phyloP scores from a whole-genome alignment of 2,797 vertebrate genomes.

The Cyprinella venusta region DNA sequence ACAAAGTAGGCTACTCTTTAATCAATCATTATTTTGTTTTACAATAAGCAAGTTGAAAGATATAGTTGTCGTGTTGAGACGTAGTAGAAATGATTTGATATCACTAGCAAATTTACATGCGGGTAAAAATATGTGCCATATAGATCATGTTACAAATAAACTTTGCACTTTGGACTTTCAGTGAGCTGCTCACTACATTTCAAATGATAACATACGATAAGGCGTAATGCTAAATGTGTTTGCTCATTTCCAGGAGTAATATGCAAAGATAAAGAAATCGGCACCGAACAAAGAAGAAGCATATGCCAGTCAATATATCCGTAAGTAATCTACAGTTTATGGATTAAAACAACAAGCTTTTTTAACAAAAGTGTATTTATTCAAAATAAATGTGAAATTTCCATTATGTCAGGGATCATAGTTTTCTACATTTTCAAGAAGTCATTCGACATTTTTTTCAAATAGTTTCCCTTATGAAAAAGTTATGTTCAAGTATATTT shows the following conservation, averaged over 20 bases:
- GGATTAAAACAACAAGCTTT: too few species aligned
- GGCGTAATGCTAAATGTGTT: background rate
- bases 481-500: too few species aligned
- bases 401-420: background rate
- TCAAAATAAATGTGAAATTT: background rate
- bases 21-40: background rate
- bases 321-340: slow-evolving; percentile 7
- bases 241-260: background rate
- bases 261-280: background rate
- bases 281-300: background rate
- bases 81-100: background rate
- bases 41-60: background rate
- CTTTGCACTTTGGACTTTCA: slow-evolving; percentile 10
- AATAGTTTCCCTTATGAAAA: too few species aligned
- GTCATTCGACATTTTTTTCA: background rate
- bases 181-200: background rate
- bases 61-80: background rate
- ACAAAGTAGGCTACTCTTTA: background rate
- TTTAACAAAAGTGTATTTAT: background rate
- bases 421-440: background rate
- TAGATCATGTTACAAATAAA: background rate
- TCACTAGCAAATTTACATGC: background rate
- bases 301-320: background rate
- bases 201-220: background rate
- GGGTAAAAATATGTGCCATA: background rate